These are phyloP conservation scores for Ditylenchus weischeri DNA, from an alignment of 2,888 invertebrate genomes.

Conservation along the genomic window DNA sequence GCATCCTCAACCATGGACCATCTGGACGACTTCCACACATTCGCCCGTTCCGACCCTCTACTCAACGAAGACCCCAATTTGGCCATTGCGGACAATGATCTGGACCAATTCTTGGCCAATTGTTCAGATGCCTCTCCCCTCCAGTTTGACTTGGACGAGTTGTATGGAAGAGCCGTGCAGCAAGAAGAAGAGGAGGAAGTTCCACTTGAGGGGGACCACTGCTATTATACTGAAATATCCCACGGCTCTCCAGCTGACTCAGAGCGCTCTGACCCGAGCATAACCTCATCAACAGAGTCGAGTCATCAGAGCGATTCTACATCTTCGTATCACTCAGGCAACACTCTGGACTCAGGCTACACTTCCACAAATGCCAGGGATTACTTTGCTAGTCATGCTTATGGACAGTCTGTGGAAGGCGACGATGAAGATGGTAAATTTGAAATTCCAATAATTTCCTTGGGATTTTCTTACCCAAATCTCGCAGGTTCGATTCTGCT, in stretches of 20 bases:
- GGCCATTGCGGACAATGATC: constrained; percentile 23
- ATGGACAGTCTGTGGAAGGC: background rate
- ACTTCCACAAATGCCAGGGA: background rate
- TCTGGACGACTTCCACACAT: no score
- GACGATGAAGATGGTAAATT: background rate
- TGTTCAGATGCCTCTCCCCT: constrained; percentile 16
- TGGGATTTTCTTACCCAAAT: no score
- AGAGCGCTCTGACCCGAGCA: constrained; percentile 14
- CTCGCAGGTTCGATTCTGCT: no score
- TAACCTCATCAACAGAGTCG: background rate
- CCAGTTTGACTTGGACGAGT: constrained; percentile 26
- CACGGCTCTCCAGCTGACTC: constrained; percentile 22
- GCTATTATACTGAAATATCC: constrained; percentile 14
- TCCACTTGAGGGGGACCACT: constrained; percentile 20
- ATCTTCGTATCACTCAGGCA: constrained; percentile 8
- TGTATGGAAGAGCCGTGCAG: constrained; percentile 16
- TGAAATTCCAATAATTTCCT: no score
- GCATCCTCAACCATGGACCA: no score
- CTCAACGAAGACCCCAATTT: constrained; percentile 1
- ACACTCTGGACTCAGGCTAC: constrained; percentile 14
- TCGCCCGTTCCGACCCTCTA: background rate
- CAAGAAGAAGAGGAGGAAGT: constrained; percentile 14
- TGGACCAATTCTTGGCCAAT: constrained; percentile 25
- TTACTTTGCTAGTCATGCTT: background rate
- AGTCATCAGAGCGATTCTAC: background rate